A percentile compares a stretch with the other conserved stretches of the same genome.
Evolutionary conservation across 1,140 invertebrate genomes (phyloP).

Genomic region (Thaumatotibia leucotreta): DNA sequence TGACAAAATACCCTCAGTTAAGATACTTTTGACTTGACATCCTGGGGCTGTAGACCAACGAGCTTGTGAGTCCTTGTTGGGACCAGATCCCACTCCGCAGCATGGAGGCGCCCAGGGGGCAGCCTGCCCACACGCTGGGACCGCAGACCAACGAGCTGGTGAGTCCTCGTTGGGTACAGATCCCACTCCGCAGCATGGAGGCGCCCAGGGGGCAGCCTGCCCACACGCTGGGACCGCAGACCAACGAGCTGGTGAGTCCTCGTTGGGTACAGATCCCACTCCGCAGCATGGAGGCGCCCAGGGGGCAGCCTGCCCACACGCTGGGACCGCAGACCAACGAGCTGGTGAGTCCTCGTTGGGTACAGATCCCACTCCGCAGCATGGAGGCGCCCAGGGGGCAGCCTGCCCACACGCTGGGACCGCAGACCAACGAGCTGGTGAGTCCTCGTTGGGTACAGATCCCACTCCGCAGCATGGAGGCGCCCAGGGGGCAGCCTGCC

Average conservation of each 20-base stretch:
- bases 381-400: constrained; percentile 73
- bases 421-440: too few species aligned
- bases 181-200: too few species aligned
- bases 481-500: constrained; percentile 75
- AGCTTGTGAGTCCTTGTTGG: constrained; percentile 98
- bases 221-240: too few species aligned
- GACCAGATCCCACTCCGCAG: constrained; percentile 95
- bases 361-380: constrained; percentile 88
- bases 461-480: constrained; percentile 84
- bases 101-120: constrained; percentile 71
- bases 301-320: too few species aligned
- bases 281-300: too few species aligned
- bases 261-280: constrained; percentile 14
- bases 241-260: constrained; percentile 86
- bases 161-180: constrained; percentile 22
- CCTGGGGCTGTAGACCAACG: too few species aligned
- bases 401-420: constrained; percentile 79
- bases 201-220: too few species aligned
- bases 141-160: constrained; percentile 88
- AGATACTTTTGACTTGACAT: too few species aligned
- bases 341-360: too few species aligned
- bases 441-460: too few species aligned
- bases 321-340: too few species aligned
- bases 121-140: constrained; percentile 81
- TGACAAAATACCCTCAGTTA: too few species aligned